These are phyloP conservation scores for Chloromyia formosa DNA, from an alignment of 2,888 invertebrate genomes.

Conservation along the genomic window DNA sequence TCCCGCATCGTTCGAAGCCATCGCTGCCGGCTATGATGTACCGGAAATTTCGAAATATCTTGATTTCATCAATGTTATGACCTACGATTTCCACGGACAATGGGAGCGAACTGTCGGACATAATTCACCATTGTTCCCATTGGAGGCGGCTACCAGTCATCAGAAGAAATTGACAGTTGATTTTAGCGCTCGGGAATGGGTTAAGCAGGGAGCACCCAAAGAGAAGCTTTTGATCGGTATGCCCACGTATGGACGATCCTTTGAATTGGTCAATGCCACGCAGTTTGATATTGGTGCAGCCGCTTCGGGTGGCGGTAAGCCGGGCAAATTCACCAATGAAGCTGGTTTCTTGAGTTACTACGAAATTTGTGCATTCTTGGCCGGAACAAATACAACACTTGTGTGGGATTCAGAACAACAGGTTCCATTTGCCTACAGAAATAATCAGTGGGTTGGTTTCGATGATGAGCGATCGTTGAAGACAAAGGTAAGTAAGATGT, in stretches of 20 bases:
- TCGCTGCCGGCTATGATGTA: slow-evolving; percentile 92
- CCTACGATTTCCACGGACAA: slow-evolving; percentile 94
- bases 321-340: slow-evolving; percentile 91
- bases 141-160: slow-evolving; percentile 88
- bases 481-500: slow-evolving; percentile 75
- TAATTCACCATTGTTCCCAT: slow-evolving; percentile 88
- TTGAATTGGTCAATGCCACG: slow-evolving; percentile 84
- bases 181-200: slow-evolving; percentile 91
- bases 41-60: slow-evolving; percentile 93
- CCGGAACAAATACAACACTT: slow-evolving; percentile 88
- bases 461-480: slow-evolving; percentile 92
- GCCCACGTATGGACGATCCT: slow-evolving; percentile 93
- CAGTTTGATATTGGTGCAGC: slow-evolving; percentile 94
- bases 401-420: slow-evolving; percentile 97
- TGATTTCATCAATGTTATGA: slow-evolving; percentile 95
- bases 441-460: slow-evolving; percentile 93
- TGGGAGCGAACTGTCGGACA: slow-evolving; percentile 95
- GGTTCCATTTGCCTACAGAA: slow-evolving; percentile 92
- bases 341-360: slow-evolving; percentile 95
- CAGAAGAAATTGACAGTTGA: slow-evolving; percentile 94
- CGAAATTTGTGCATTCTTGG: slow-evolving; percentile 92
- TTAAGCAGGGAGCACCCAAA: slow-evolving; percentile 90
- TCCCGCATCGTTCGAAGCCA: slow-evolving; percentile 92
- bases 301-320: slow-evolving; percentile 84
- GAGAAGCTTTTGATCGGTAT: slow-evolving; percentile 94